Evolutionary conservation across 2,888 invertebrate genomes (phyloP), one percentile per base, ranked within the genome.

Genomic region (Acleris cristana): DNA sequence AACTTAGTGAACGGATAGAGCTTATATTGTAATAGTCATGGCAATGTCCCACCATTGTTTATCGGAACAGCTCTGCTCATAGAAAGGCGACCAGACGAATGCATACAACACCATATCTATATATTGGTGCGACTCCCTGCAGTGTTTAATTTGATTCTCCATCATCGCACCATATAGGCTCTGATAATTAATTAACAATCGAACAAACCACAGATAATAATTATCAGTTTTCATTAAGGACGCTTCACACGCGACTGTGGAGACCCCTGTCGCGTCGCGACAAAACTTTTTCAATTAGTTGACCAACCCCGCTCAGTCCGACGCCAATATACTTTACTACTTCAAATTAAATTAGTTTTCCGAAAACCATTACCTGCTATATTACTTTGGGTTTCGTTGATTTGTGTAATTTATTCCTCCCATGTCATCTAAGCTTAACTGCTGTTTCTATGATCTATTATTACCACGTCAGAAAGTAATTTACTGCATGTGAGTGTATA

Each of bases 251-350:
- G 56, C 56, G 58, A 44, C 60, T 60, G 23, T 57, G 45, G 57
- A 40, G 62, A 19, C 56, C 66, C 55, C 61, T 69, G 65, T 59
- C 64, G 66, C 78, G 80, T 54, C 60, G 65, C 82, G 82, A 83
- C 83, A 76, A 80, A 89, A 90, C 80, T 90, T 90, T 90, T 90
- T 85, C 89, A 89, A 90, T 90, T 90, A 90, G 87, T 80, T 83
- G 85, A 80, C 85, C 79, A 73, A 76, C 78, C 77, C 78, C 66
- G 74, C 26, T 52, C 69, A 52, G 69, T 69, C 63, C 67, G 74
- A 70, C 73, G 73, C 75, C 77, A 70, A 80, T 80, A 77, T 74
- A 78, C 83, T 83, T 83, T 78, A 75, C 79, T 76, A 77, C 80
- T 79, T 76, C 80, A 82, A 88, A 89, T 88, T 88, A 84, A 88